Conservation (phyloP, 2,797 vertebrate genomes). For the Uromys caudimaculatus region DNA sequence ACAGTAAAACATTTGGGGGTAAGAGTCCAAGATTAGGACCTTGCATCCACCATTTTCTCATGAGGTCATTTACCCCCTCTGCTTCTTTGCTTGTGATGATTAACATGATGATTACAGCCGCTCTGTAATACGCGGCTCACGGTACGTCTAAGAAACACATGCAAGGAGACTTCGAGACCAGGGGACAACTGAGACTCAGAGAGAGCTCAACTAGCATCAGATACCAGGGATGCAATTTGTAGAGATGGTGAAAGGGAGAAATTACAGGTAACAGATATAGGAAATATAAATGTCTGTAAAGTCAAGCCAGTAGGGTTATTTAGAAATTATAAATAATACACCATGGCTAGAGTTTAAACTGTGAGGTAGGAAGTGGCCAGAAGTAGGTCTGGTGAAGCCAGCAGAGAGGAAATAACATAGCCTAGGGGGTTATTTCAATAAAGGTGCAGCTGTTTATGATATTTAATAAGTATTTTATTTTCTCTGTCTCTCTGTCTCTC, state of each 20-base stretch:
- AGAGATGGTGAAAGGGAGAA: background rate
- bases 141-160: background rate
- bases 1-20: background rate
- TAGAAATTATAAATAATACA: background rate
- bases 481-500: background rate
- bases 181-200: background rate
- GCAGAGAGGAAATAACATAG: background rate
- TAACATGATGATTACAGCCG: background rate
- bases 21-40: background rate
- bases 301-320: background rate
- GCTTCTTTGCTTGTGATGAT: background rate
- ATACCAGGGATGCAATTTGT: background rate
- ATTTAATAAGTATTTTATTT: background rate
- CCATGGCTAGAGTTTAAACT: constrained; percentile 8
- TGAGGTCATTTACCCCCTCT: background rate
- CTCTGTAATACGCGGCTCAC: background rate
- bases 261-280: background rate
- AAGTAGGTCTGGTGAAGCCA: background rate
- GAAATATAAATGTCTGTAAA: constrained; percentile 13
- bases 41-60: background rate
- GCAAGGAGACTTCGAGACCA: background rate
- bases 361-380: background rate
- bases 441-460: background rate
- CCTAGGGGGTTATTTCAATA: background rate
- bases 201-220: background rate